A percentile compares a stretch with the other conserved stretches of the same genome.
Conservation (phyloP, 2,888 invertebrate genomes). For the Platycheirus rosarum region DNA sequence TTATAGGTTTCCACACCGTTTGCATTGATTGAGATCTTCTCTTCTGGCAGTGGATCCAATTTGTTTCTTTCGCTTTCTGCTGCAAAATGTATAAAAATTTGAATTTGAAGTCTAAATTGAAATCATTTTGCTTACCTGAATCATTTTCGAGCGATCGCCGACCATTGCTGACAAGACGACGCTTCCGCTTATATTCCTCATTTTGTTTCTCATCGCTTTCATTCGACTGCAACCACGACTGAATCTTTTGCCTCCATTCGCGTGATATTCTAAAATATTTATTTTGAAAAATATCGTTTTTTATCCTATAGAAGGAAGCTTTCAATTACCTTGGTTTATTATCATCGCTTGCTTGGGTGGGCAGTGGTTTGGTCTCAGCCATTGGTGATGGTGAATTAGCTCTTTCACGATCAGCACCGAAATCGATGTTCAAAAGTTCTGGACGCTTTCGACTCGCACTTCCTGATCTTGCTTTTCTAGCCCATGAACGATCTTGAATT, state of each 20-base stretch:
- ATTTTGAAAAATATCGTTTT: constrained; percentile 7
- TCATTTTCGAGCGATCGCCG: constrained; percentile 92
- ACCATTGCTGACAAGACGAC: constrained; percentile 86
- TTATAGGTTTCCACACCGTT: constrained; percentile 84
- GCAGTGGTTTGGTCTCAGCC: constrained; percentile 78
- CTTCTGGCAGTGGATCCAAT: constrained; percentile 90
- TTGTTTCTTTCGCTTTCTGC: constrained; percentile 90
- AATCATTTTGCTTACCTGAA: constrained; percentile 85
- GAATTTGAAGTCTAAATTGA: background rate
- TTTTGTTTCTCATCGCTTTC: constrained; percentile 90
- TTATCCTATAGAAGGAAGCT: background rate
- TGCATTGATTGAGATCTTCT: constrained; percentile 81
- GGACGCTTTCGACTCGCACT: constrained; percentile 90
- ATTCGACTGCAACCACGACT: constrained; percentile 94
- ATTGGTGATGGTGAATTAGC: constrained; percentile 87
- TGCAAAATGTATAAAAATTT: background rate
- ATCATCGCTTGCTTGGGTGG: constrained; percentile 82
- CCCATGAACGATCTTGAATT: constrained; percentile 92
- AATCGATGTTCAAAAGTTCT: constrained; percentile 89
- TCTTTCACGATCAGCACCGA: constrained; percentile 88
- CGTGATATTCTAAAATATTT: constrained; percentile 83
- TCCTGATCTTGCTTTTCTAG: constrained; percentile 88
- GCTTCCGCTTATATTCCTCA: constrained; percentile 87
- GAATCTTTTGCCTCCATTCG: constrained; percentile 95
- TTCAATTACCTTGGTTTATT: constrained; percentile 84